Evolutionary conservation across 37 sponge, comb jelly and placozoan species (phyloP).

Genomic region (Agelas oroides): DNA sequence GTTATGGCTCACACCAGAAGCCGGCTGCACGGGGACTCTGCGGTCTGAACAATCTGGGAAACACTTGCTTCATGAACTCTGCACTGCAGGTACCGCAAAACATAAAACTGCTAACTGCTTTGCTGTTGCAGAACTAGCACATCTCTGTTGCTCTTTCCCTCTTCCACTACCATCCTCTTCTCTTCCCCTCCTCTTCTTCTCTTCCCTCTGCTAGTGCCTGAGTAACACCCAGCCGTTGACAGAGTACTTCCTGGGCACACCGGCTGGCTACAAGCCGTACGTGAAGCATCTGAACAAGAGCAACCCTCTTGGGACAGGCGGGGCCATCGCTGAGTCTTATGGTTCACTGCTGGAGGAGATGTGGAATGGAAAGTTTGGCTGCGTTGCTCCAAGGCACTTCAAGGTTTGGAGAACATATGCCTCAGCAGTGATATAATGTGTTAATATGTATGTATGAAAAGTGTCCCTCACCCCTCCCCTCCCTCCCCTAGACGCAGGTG

Average conservation of each 20-base stretch:
- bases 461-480: not conserved
- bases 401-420: no score
- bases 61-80: slow-evolving; percentile 95
- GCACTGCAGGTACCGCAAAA: slow-evolving; percentile 80
- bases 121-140: no score
- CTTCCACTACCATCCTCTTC: no score
- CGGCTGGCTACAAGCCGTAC: slow-evolving; percentile 57
- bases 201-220: slow-evolving; percentile 73
- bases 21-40: slow-evolving; percentile 73
- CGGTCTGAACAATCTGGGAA: slow-evolving; percentile 92
- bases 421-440: not conserved
- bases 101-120: not conserved
- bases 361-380: slow-evolving; percentile 85
- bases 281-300: slow-evolving; percentile 81
- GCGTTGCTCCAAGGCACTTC: slow-evolving; percentile 84
- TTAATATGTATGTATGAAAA: not conserved
- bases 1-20: slow-evolving; percentile 13
- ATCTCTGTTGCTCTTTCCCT: no score
- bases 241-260: slow-evolving; percentile 79
- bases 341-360: slow-evolving; percentile 87
- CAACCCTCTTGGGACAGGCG: slow-evolving; percentile 90
- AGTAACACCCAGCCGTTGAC: slow-evolving; percentile 90
- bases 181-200: not conserved
- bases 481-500: slow-evolving; percentile 62
- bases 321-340: slow-evolving; percentile 88